A percentile compares a stretch with the other conserved stretches of the same genome.
Conservation (phyloP, 2,797 vertebrate genomes). For the Scolopax rusticola region DNA sequence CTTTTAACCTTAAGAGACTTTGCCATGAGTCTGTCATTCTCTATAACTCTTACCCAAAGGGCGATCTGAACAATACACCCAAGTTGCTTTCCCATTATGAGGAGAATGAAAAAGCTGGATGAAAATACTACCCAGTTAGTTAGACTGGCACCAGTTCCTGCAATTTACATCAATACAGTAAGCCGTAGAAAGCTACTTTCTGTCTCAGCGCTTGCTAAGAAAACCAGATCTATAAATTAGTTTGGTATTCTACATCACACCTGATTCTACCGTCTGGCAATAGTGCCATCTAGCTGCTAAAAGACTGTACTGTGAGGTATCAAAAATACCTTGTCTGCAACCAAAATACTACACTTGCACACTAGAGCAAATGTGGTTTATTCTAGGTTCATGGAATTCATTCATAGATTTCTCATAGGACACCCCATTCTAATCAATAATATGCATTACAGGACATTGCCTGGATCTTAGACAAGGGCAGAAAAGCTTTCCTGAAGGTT, state of each 20-base stretch:
- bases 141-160: background rate
- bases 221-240: background rate
- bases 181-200: background rate
- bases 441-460: background rate
- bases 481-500: background rate
- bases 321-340: background rate
- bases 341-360: background rate
- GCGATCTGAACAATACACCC: background rate
- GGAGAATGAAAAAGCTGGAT: background rate
- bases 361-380: background rate
- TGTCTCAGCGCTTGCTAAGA: background rate
- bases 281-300: slow-evolving; percentile 73
- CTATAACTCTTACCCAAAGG: background rate
- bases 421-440: background rate
- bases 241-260: background rate
- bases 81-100: background rate
- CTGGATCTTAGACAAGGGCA: background rate
- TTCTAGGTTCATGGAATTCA: background rate
- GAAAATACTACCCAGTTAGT: background rate
- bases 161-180: background rate
- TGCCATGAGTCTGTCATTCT: background rate
- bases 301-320: slow-evolving; percentile 55
- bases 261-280: slow-evolving; percentile 58
- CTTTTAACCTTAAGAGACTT: background rate
- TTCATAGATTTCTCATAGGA: background rate